phyloP scores from a whole-genome alignment of 2,888 invertebrate species.

The Magallana nippona region DNA sequence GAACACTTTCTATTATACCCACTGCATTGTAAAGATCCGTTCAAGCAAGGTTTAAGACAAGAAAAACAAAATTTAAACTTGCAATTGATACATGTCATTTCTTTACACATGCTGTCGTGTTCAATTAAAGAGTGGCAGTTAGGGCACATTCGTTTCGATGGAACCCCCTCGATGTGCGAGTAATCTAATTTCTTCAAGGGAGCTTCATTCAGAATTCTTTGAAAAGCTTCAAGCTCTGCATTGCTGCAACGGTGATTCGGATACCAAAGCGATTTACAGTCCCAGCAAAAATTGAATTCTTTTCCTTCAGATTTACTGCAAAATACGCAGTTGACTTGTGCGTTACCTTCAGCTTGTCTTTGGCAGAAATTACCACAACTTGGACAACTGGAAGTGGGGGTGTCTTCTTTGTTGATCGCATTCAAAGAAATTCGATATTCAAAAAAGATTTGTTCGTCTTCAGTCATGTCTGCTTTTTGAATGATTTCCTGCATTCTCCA shows the following conservation, averaged over 20 bases:
- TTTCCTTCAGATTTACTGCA: not conserved
- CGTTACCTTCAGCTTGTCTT: not conserved
- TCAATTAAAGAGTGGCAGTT: not conserved
- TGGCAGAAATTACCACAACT: not conserved
- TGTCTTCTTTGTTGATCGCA: not conserved
- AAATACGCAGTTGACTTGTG: not conserved
- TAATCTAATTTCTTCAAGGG: not conserved
- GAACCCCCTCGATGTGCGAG: not conserved
- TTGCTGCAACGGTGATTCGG: not conserved
- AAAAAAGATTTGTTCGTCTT: not conserved
- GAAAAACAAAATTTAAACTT: constrained; percentile 24
- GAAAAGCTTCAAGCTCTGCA: not conserved
- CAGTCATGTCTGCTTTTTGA: constrained; percentile 3
- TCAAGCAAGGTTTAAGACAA: not conserved
- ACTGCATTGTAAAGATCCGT: not conserved
- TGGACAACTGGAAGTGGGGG: not conserved
- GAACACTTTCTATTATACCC: not conserved
- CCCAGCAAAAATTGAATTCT: constrained; percentile 18
- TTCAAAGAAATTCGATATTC: not conserved
- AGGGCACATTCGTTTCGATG: not conserved
- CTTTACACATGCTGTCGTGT: constrained; percentile 24
- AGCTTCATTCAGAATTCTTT: not conserved
- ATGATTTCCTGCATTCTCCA: constrained; percentile 15
- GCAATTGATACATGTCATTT: constrained; percentile 3
- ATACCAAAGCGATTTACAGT: not conserved